Base-by-base conservation (phyloP, 2,888 invertebrate genomes). In the Hypercompe scribonia region DNA sequence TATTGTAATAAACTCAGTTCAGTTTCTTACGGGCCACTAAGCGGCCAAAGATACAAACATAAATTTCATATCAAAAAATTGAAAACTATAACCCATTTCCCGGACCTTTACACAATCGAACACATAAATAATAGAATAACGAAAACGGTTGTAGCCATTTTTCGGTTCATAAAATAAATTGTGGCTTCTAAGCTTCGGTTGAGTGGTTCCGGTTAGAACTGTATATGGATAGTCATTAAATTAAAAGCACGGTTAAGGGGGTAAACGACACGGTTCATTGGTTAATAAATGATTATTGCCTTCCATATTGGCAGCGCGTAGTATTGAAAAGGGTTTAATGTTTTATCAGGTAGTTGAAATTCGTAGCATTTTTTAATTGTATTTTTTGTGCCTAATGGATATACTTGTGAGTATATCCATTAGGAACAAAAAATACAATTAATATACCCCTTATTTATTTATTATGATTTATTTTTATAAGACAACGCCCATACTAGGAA, bases 231-330 rank as follows among this genome's bases (percentile, higher is more conserved):
- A 75, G 70, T 74, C 79, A 73, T 79, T 76, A 81, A 83, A 82
- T 81, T 82, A 78, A 81, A 82, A 82, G 75, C 78, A 72, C 76
- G 73, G 81, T 75, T 82, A 79, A 78, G 72, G 79, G 77, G 42
- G 72, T 75, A 74, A 74, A 81, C 81, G 83, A 73, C 79, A 73
- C 78, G 76, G 76, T 77, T 81, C 84, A 83, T 81, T 78, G 79
- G 72, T 77, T 78, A 79, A 78, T 73, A 83, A 81, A 82, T 75
- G 76, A 76, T 82, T 79, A 83, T 83, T 74, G 79, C 83, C 67
- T 63, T 72, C 75, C 65, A 71, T 61, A 71, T 70, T 73, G 71
- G 73, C 71, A 74, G 74, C 75, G 69, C 34, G 67, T 71, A 42
- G 67, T 67, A 24, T 50, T 46, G n/a, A n/a, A n/a, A n/a, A n/a